phyloP scores from a whole-genome alignment of 2,113 vertebrate species.

The Melanocharis versteri region DNA sequence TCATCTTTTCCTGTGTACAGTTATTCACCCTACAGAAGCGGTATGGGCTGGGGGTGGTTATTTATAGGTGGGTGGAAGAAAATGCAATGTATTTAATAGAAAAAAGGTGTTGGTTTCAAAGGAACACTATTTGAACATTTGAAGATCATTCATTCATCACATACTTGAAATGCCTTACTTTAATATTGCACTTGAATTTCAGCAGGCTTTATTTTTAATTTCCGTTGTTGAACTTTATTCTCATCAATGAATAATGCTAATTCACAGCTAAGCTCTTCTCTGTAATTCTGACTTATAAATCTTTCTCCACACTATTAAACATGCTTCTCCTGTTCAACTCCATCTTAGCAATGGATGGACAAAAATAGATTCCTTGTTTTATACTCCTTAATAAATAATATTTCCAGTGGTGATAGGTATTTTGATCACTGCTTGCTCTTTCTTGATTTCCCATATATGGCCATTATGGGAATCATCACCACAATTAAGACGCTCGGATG shows the following conservation, averaged over 20 bases:
- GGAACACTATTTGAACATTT: not conserved
- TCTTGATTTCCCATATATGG: not conserved
- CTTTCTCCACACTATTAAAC: not conserved
- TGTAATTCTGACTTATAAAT: not conserved
- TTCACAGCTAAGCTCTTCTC: not conserved
- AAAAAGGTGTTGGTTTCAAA: not conserved
- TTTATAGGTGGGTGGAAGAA: not conserved
- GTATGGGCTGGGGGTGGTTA: not conserved
- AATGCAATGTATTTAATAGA: not conserved
- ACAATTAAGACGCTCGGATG: not conserved
- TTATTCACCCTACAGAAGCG: not conserved
- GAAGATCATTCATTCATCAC: not conserved
- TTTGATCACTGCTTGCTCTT: not conserved
- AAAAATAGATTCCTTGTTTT: not conserved
- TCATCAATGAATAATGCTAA: not conserved
- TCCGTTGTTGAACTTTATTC: not conserved
- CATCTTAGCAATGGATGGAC: not conserved
- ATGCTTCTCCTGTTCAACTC: not conserved
- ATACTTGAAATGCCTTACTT: not conserved
- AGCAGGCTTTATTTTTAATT: not conserved
- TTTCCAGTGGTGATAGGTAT: not conserved
- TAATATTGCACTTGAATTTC: not conserved
- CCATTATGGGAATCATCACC: not conserved
- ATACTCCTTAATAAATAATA: not conserved
- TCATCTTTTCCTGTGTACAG: not conserved